Conservation (phyloP, 2,888 invertebrate species). For the Aphidius colemani region DNA sequence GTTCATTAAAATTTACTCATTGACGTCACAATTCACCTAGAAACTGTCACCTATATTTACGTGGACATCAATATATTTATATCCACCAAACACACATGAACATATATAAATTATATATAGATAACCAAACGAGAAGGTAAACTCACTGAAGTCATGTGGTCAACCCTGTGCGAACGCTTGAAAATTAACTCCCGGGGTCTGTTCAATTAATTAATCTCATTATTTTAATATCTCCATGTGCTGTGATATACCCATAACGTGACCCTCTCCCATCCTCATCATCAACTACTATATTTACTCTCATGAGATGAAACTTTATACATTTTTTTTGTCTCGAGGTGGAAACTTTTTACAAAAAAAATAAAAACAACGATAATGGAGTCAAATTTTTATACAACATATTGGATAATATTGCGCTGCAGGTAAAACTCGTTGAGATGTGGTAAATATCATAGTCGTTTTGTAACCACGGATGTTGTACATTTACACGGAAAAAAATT, state of each 20-base stretch:
- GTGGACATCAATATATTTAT: no score
- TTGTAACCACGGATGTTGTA: no score
- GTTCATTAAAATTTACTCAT: no score
- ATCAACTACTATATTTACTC: background rate
- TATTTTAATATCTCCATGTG: slow-evolving; percentile 36
- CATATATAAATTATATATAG: background rate
- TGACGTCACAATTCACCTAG: no score
- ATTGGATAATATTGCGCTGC: background rate
- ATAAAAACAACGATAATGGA: background rate
- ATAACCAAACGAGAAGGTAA: background rate
- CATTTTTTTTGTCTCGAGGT: background rate
- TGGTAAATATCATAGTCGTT: no score
- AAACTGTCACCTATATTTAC: no score
- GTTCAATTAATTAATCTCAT: slow-evolving; percentile 54
- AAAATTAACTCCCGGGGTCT: slow-evolving; percentile 47
- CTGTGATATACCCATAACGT: background rate
- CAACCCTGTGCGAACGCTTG: slow-evolving; percentile 42
- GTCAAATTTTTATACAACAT: background rate
- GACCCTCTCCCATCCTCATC: background rate
- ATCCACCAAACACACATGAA: no score
- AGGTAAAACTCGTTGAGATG: no score
- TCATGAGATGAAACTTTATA: background rate
- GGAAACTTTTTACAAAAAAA: background rate
- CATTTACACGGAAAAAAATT: no score
- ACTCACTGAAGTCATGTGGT: slow-evolving; percentile 37